These are phyloP conservation scores for Lepus townsendii DNA, from an alignment of 2,797 vertebrate genomes.

Conservation along the genomic window DNA sequence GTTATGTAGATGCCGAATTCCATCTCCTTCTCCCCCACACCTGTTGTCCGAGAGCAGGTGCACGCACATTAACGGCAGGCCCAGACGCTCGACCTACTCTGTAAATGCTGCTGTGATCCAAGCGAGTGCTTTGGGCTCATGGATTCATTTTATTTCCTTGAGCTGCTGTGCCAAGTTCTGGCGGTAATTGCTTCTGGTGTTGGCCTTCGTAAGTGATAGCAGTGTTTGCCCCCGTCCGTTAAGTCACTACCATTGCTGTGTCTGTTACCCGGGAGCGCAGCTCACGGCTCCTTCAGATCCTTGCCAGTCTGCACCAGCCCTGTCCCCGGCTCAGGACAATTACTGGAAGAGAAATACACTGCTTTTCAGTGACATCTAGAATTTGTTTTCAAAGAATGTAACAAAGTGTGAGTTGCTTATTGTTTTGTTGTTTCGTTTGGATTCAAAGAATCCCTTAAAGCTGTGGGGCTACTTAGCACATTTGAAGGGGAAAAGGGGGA, in stretches of 20 bases:
- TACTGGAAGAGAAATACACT: not conserved
- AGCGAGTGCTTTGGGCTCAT: not conserved
- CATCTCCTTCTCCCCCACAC: too few relatives aligned
- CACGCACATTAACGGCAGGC: not conserved
- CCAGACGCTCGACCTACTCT: rapidly evolving
- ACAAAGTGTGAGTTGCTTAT: not conserved
- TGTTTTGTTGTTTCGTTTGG: not conserved
- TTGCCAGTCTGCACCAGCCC: too few relatives aligned
- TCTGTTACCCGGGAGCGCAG: not conserved
- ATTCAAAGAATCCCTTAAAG: not conserved
- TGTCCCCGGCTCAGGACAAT: not conserved
- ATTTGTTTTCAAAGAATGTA: conserved; percentile 31
- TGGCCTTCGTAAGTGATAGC: not conserved
- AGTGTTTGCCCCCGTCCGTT: not conserved
- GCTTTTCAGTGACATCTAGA: not conserved
- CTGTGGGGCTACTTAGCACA: not conserved
- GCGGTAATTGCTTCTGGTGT: not conserved
- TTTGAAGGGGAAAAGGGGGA: not conserved
- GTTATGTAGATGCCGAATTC: not conserved
- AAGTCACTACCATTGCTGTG: not conserved
- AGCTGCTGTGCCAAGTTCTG: not conserved
- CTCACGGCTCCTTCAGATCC: not conserved
- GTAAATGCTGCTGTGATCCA: not conserved
- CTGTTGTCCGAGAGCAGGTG: not conserved
- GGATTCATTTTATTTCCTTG: not conserved